Conservation (phyloP, 2,797 vertebrate genomes). For the Tangara arthus region DNA sequence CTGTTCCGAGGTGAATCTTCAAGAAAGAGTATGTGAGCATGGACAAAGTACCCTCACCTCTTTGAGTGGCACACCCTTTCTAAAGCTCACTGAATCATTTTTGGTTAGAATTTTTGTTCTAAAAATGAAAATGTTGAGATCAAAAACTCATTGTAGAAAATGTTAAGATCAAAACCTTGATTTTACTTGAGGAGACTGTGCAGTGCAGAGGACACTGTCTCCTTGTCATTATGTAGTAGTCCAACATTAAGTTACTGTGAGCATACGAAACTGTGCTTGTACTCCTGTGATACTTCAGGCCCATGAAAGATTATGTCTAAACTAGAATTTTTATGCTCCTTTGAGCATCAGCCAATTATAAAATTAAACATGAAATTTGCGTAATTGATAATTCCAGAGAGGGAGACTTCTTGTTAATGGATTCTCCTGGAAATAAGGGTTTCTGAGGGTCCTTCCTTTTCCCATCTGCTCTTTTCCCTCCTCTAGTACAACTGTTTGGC, state of each 20-base stretch:
- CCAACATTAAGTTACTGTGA: neutral
- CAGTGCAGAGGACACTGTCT: neutral
- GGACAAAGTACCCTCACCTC: neutral
- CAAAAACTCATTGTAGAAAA: neutral
- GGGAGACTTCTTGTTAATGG: constrained; percentile 49
- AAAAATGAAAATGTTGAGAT: neutral
- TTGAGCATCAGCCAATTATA: constrained; percentile 30
- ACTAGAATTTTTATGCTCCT: neutral
- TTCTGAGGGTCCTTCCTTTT: neutral
- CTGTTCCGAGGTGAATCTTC: neutral
- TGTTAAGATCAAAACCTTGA: neutral
- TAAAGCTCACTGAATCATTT: neutral
- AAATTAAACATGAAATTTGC: constrained; percentile 56
- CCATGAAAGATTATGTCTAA: neutral
- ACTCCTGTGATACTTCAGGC: neutral
- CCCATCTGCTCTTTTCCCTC: neutral
- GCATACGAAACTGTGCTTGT: neutral
- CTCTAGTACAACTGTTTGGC: neutral
- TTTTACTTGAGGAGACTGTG: neutral
- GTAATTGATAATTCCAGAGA: constrained; percentile 45
- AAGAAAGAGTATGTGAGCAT: neutral
- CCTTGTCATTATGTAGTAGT: neutral
- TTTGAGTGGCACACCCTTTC: neutral
- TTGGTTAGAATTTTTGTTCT: neutral
- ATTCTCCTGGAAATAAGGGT: constrained; percentile 41